Percentiles rank a stretch among this genome's conserved stretches.
Evolutionary conservation across 2,888 invertebrate species (phyloP).

Genomic region (Spisula solida): DNA sequence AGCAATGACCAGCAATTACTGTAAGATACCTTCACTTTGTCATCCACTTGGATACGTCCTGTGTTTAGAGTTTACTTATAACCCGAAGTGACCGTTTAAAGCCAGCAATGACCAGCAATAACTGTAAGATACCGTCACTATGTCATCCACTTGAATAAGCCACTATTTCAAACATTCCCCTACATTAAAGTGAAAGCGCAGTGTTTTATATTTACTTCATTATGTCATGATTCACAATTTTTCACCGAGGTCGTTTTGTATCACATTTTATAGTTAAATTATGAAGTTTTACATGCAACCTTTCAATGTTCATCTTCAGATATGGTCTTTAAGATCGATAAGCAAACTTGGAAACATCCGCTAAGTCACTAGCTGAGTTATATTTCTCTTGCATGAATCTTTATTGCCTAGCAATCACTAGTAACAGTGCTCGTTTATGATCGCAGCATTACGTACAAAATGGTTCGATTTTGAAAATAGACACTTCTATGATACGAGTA

Average conservation of each 20-base stretch:
- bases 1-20: neutral
- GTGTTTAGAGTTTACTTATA: no score
- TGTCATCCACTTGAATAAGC: neutral
- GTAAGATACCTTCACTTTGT: neutral
- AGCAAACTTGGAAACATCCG: neutral
- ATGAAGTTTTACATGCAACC: slow-evolving; percentile 11
- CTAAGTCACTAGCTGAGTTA: neutral
- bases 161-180: neutral
- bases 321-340: neutral
- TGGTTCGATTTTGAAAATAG: neutral
- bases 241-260: neutral
- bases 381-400: neutral
- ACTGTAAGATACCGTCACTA: neutral
- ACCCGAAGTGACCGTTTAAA: neutral
- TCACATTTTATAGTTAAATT: slow-evolving; percentile 6
- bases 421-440: neutral
- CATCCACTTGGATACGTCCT: neutral
- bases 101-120: neutral
- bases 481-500: neutral
- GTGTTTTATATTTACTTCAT: neutral
- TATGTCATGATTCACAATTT: neutral
- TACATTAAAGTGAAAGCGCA: no score
- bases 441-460: neutral
- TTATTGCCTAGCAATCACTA: neutral
- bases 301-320: neutral